Conservation (phyloP, 2,888 invertebrate genomes). For the Galeruca laticollis region DNA sequence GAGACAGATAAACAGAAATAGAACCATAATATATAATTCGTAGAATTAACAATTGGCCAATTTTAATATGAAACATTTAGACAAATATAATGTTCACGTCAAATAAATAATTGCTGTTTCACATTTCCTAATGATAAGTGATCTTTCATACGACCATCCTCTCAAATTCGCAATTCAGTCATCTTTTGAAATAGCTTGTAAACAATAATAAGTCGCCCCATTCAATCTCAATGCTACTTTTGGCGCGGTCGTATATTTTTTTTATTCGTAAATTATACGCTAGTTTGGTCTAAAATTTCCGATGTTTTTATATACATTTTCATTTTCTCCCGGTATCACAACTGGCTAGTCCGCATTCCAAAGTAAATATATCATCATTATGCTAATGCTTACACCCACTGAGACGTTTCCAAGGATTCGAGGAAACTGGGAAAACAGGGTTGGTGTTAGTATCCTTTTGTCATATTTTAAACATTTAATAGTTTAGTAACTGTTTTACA, state of each 20-base stretch:
- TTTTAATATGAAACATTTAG: no score
- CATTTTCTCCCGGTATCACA: slow-evolving; percentile 31
- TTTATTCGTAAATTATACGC: slow-evolving; percentile 34
- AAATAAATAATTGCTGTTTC: not conserved
- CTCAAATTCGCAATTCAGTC: not conserved
- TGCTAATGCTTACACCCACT: slow-evolving; percentile 52
- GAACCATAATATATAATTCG: no score
- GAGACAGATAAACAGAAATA: no score
- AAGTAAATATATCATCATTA: slow-evolving; percentile 54
- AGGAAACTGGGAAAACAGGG: slow-evolving; percentile 13
- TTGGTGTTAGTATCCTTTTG: slow-evolving; percentile 1
- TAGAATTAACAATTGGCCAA: no score
- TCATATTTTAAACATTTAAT: not conserved
- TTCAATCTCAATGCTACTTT: slow-evolving; percentile 5
- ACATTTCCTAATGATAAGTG: not conserved
- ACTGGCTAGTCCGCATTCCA: slow-evolving; percentile 38
- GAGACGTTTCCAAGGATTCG: slow-evolving; percentile 47
- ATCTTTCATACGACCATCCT: not conserved
- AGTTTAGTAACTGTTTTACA: no score
- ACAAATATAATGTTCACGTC: no score
- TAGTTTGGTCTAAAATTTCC: slow-evolving; percentile 34
- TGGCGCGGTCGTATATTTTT: slow-evolving; percentile 26
- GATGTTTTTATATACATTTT: slow-evolving; percentile 28
- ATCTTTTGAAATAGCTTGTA: slow-evolving; percentile 1
- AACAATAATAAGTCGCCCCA: slow-evolving; percentile 2